Conservation (phyloP, 1,140 invertebrate species). For the Drosophila teissieri region DNA sequence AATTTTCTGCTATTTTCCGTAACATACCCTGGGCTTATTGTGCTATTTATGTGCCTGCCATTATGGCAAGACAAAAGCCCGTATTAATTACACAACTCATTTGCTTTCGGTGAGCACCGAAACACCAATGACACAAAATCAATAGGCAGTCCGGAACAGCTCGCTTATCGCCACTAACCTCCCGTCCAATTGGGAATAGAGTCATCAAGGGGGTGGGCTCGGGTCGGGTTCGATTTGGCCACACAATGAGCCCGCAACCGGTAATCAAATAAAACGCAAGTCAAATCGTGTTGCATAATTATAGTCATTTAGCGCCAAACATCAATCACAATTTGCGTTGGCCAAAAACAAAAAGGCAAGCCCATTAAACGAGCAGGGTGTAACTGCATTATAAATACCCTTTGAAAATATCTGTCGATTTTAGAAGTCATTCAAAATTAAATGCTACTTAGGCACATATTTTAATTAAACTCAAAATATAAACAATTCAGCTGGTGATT, state of each 20-base stretch:
- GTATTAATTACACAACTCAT: conserved; percentile 81
- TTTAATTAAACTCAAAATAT: too few relatives aligned
- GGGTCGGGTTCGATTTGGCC: background rate
- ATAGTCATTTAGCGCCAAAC: conserved; percentile 59
- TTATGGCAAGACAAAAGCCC: conserved; percentile 67
- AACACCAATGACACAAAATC: conserved; percentile 67
- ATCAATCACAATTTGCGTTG: conserved; percentile 68
- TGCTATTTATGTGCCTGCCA: conserved; percentile 71
- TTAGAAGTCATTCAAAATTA: background rate
- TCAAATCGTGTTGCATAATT: conserved; percentile 73
- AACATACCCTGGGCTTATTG: conserved; percentile 52
- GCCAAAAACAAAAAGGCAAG: conserved; percentile 7
- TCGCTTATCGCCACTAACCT: conserved; percentile 9
- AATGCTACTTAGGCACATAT: too few relatives aligned
- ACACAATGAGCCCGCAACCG: conserved; percentile 42
- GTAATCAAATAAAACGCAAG: conserved; percentile 77
- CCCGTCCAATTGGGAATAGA: conserved; percentile 38
- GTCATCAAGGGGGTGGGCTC: conserved; percentile 53
- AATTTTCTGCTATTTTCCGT: conserved; percentile 72
- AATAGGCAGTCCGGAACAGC: conserved; percentile 46
- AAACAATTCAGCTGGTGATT: too few relatives aligned
- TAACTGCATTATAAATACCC: background rate
- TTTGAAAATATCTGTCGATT: background rate
- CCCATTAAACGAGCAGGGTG: background rate
- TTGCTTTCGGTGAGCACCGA: conserved; percentile 54